These are phyloP conservation scores for Bimastos eiseni DNA, from an alignment of 2,888 invertebrate genomes.

Conservation along the genomic window DNA sequence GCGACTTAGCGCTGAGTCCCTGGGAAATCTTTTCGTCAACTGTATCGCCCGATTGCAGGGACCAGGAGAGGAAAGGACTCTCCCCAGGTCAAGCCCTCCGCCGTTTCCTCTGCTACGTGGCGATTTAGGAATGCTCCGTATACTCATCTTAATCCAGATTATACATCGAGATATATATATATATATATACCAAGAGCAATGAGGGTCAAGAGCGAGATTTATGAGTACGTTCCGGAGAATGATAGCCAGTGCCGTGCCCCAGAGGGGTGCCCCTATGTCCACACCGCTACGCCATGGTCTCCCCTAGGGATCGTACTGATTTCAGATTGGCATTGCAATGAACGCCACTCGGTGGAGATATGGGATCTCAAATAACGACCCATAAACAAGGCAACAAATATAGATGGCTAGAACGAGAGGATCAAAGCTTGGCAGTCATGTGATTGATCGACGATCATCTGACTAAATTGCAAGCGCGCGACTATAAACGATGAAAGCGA, in stretches of 20 bases:
- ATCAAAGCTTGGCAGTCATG: neutral
- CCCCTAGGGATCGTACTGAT: neutral
- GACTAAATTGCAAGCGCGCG: neutral
- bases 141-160: no score
- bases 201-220: neutral
- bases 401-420: neutral
- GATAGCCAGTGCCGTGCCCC: neutral
- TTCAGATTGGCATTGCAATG: neutral
- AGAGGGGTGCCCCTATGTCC: neutral
- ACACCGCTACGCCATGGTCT: neutral
- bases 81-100: neutral
- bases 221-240: neutral
- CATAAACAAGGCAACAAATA: neutral
- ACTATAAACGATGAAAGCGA: neutral
- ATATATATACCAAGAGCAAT: neutral
- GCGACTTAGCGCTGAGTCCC: neutral
- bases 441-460: neutral
- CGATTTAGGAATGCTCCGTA: no score
- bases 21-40: neutral
- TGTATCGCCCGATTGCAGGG: neutral
- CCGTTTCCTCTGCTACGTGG: neutral
- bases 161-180: conserved; percentile 13
- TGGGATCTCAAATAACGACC: neutral
- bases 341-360: neutral
- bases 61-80: neutral